Evolutionary conservation across 2,113 vertebrate species (phyloP).

Genomic region (Tricholaema leucomelas): DNA sequence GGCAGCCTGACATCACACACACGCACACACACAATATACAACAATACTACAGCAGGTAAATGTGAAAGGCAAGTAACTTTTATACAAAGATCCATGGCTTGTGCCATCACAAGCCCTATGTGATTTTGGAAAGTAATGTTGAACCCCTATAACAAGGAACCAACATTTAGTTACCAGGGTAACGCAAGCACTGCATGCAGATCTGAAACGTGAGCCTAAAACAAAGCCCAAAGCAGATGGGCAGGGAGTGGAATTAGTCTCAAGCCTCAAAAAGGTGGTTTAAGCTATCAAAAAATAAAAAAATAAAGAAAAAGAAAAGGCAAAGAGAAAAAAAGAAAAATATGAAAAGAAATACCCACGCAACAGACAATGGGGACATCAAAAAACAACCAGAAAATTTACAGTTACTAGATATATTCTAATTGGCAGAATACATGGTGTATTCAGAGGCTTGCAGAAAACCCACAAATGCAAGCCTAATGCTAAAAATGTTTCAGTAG

Average conservation of each 20-base stretch:
- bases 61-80: constrained; percentile 80
- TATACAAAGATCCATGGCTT: constrained; percentile 82
- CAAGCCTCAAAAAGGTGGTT: constrained; percentile 63
- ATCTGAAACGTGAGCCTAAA: constrained; percentile 82
- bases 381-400: constrained; percentile 32
- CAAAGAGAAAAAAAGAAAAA: not conserved
- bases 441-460: constrained; percentile 68
- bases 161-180: constrained; percentile 80
- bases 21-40: constrained; percentile 74
- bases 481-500: constrained; percentile 42
- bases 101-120: constrained; percentile 79
- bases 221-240: constrained; percentile 73
- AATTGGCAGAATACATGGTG: constrained; percentile 57
- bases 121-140: constrained; percentile 77
- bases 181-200: constrained; percentile 83
- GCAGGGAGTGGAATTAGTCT: constrained; percentile 69
- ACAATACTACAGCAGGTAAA: constrained; percentile 87
- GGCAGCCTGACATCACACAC: constrained; percentile 82
- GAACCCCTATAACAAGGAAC: constrained; percentile 74
- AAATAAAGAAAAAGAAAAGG: not conserved
- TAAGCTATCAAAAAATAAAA: constrained; percentile 45
- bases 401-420: constrained; percentile 41
- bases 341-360: not conserved
- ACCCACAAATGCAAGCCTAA: constrained; percentile 72
- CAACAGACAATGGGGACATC: constrained; percentile 25